Conservation (phyloP, 2,888 invertebrate genomes). For the Fragum sueziense region DNA sequence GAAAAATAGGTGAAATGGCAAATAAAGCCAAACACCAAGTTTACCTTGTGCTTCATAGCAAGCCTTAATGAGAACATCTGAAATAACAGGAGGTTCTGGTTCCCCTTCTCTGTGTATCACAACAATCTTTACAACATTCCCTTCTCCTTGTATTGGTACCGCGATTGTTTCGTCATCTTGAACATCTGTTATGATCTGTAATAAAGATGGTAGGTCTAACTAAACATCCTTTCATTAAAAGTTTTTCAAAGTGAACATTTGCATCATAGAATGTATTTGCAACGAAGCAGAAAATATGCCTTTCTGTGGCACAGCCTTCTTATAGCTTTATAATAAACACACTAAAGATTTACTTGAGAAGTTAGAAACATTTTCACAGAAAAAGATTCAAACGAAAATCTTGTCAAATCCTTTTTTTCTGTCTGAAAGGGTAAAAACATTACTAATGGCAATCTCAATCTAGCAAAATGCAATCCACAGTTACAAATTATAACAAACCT, state of each 20-base stretch:
- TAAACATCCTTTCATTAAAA: neutral
- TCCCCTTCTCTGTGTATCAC: constrained; percentile 18
- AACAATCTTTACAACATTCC: constrained; percentile 19
- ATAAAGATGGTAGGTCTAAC: neutral
- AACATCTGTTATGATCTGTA: neutral
- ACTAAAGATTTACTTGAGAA: neutral
- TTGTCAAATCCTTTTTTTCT: neutral
- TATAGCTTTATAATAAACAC: neutral
- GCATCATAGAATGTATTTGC: too few relatives aligned
- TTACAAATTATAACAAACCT: neutral
- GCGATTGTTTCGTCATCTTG: neutral
- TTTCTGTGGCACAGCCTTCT: neutral
- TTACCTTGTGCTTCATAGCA: constrained; percentile 19
- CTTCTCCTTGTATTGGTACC: neutral
- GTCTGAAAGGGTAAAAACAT: neutral
- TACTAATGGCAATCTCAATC: neutral
- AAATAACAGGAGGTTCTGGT: constrained; percentile 10
- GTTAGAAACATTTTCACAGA: neutral
- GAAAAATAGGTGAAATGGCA: too few relatives aligned
- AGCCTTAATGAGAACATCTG: constrained; percentile 27
- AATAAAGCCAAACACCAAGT: neutral
- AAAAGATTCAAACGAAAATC: neutral
- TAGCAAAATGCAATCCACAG: neutral
- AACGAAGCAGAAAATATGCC: too few relatives aligned
- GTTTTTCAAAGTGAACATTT: too few relatives aligned